Percentiles rank a stretch among this genome's conserved stretches.
Conservation (phyloP, 2,888 invertebrate genomes). For the Sycophila texana region DNA sequence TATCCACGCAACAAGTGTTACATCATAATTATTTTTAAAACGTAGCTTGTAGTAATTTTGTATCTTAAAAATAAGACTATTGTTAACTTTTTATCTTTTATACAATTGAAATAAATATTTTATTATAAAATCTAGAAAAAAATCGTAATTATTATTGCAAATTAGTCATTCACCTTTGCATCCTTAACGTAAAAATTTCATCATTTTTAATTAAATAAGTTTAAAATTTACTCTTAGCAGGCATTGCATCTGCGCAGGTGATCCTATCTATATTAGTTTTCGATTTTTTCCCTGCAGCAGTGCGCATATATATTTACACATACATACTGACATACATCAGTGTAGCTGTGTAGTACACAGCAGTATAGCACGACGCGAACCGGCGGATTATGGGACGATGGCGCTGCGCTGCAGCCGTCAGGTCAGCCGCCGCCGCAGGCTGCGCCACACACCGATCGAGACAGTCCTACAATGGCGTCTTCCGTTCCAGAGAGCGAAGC, state of each 20-base stretch:
- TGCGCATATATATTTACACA: not conserved
- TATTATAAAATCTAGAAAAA: conserved; percentile 25
- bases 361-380: not conserved
- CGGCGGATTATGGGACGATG: too few species aligned
- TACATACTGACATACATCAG: too few species aligned
- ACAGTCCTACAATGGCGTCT: conserved; percentile 55
- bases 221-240: too few species aligned
- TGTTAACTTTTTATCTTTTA: conserved; percentile 15
- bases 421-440: conserved; percentile 7
- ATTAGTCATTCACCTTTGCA: not conserved
- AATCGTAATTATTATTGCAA: not conserved
- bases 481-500: conserved; percentile 52
- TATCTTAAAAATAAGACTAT: conserved; percentile 6
- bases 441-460: conserved; percentile 8
- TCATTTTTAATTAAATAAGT: not conserved
- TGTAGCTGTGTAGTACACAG: too few species aligned
- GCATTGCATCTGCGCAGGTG: not conserved
- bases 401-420: not conserved
- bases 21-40: conserved; percentile 8
- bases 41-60: conserved; percentile 16
- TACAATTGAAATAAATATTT: conserved; percentile 22
- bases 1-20: not conserved
- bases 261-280: not conserved
- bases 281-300: not conserved
- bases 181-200: too few species aligned